Evolutionary conservation across 2,113 vertebrate species (phyloP), one percentile per base, ranked within the genome.

Genomic region (Emydura subglobosa): DNA sequence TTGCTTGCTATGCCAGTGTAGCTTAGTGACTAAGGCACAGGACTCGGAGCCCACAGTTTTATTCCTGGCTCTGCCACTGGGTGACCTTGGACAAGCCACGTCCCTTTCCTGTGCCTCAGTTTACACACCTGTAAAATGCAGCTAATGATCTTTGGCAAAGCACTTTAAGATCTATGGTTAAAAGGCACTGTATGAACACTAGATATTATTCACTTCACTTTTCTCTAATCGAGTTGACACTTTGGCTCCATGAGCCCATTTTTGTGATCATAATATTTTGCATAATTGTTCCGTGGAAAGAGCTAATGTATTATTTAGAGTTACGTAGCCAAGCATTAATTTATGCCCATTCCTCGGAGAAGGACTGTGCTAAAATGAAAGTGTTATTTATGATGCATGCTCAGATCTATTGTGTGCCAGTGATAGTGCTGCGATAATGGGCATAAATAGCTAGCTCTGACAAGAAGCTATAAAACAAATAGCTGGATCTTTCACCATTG

Each of bases 281-380:
- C 95, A 94, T 96, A 97, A 97, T 89, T 95, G 91, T 16, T 90
- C 96, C 88, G 87, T 96, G 96, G 95, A 95, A 95, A 94, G 96
- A 90, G 90, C 90, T 95, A 90, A 96, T 95, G 80, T 4, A 88
- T 89, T 95, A 4, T 83, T 95, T 94, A 91, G 96, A 86, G 83
- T 79, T 83, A 1, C 88, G 5, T 0, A 78, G 90, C 89, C 83
- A 90, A 54, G 90, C 2, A 87, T 92, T 97, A 97, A 97, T 97
- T 96, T 95, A 95, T 83, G 83, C 93, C 94, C 2, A 16, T 50
- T 65, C 95, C 95, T 91, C 89, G 83, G 42, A 34, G 82, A 1
- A 12, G 93, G 89, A 94, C 92, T 93, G 88, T 0, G 54, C 96
- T 97, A 83, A 80, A 47, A n/a, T 4, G 86, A 6, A 39, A 82